Evolutionary conservation across 2,797 vertebrate genomes (phyloP), one percentile per base, ranked within the genome.

Genomic region (Esox lucius): DNA sequence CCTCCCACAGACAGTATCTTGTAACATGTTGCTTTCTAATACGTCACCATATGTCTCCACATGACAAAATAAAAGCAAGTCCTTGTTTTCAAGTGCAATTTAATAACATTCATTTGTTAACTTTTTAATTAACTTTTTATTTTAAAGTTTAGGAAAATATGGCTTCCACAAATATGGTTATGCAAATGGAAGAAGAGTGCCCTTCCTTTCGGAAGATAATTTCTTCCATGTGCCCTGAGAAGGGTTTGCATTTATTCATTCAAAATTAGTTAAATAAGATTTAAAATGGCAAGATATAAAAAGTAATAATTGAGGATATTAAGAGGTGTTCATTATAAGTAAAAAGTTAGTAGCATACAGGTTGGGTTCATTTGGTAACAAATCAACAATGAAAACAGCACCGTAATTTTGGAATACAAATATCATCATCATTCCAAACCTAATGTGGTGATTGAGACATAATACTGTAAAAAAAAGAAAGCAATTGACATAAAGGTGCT

Each of bases 101-200:
- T 76, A 46, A 70, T 78, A 59, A 82, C 70, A 76, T 70, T 68
- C 42, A 72, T 49, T 39, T 77, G 76, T 71, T 82, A 78, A 78
- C 78, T 48, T 75, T 73, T 56, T 75, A 73, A 12, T 22, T 26
- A 11, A 2, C 24, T 61, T 64, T 77, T 74, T 68, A 73, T 66
- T 68, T 31, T 28, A 76, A 81, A 81, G 68, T 42, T 69, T 74
- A 72, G 22, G 73, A 84, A 81, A 83, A 82, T 78, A 85, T 72
- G 70, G 71, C 39, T 80, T 78, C 67, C 51, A 73, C 72, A 39
- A 49, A 61, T 72, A 62, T 59, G 69, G 28, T 49, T 72, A 51
- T 59, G 69, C 31, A 42, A 8, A 49, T 70, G 17, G 28, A 31
- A 70, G 48, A 70, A 70, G 26, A 53, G 49, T 26, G 22, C 51